phyloP scores from a whole-genome alignment of 2,888 invertebrate genomes.

The Alitta virens region DNA sequence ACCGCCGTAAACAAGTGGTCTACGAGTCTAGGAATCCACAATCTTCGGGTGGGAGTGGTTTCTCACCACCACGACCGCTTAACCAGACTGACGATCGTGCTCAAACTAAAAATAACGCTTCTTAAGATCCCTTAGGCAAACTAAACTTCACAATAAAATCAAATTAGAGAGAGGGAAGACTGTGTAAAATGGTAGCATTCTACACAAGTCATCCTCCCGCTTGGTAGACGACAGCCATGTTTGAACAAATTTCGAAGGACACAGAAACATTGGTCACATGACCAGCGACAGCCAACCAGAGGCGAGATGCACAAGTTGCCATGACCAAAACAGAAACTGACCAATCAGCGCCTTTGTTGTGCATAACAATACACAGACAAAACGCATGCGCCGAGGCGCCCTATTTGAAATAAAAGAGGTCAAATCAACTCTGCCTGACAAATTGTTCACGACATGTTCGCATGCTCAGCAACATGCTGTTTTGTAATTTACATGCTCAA shows the following conservation, averaged over 20 bases:
- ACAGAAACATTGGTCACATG: slow-evolving; percentile 20
- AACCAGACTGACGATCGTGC: not conserved
- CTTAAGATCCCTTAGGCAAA: too few relatives aligned
- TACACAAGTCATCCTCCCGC: slow-evolving; percentile 10
- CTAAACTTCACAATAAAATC: too few relatives aligned
- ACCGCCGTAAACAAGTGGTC: too few relatives aligned
- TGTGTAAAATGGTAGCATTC: not conserved
- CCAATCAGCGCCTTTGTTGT: not conserved
- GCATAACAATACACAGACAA: not conserved
- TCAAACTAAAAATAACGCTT: too few relatives aligned
- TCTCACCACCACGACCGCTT: not conserved
- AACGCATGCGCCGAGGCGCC: too few relatives aligned
- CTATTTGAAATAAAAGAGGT: too few relatives aligned
- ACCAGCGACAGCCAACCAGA: slow-evolving; percentile 34
- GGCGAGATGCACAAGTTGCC: slow-evolving; percentile 1
- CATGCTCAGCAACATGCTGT: too few relatives aligned
- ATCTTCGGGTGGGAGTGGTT: too few relatives aligned
- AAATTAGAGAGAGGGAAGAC: not conserved
- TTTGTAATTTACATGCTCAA: too few relatives aligned
- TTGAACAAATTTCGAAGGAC: slow-evolving; percentile 32
- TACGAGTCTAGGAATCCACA: too few relatives aligned
- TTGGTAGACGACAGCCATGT: slow-evolving; percentile 26
- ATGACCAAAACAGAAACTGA: not conserved
- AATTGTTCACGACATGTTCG: too few relatives aligned
- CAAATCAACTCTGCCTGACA: too few relatives aligned